Percentiles rank a stretch among this genome's conserved stretches.
phyloP scores from a whole-genome alignment of 2,113 vertebrate genomes.

The Pao palembangensis region DNA sequence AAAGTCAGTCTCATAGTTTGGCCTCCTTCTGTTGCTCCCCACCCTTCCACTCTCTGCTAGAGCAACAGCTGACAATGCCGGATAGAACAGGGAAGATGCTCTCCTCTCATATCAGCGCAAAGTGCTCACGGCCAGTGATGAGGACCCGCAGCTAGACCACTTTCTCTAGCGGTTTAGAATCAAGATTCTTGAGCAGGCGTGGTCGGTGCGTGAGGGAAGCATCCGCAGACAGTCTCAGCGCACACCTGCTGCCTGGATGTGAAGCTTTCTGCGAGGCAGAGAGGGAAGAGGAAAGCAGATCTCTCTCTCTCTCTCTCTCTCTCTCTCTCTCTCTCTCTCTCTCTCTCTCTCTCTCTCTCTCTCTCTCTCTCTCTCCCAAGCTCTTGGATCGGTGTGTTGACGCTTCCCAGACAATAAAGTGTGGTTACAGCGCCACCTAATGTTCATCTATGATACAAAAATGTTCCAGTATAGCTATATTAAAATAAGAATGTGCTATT shows the following conservation, averaged over 20 bases:
- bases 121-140: slow-evolving; percentile 39
- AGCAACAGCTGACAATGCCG: slow-evolving; percentile 76
- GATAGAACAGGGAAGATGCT: slow-evolving; percentile 41
- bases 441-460: background rate
- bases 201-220: slow-evolving; percentile 20
- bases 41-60: slow-evolving; percentile 46
- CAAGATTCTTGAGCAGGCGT: slow-evolving; percentile 13
- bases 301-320: slow-evolving; percentile 6
- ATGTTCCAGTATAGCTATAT: background rate
- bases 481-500: background rate
- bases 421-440: slow-evolving; percentile 60
- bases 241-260: slow-evolving; percentile 50
- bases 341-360: slow-evolving; percentile 22
- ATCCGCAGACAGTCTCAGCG: slow-evolving; percentile 19
- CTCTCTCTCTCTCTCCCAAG: slow-evolving; percentile 11
- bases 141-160: slow-evolving; percentile 5
- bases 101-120: slow-evolving; percentile 51
- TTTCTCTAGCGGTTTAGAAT: slow-evolving; percentile 2
- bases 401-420: slow-evolving; percentile 2
- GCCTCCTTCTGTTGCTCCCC: slow-evolving; percentile 42
- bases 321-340: slow-evolving; percentile 25
- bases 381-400: slow-evolving; percentile 19
- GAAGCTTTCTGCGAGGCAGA: slow-evolving; percentile 31
- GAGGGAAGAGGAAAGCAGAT: too few species aligned
- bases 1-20: slow-evolving; percentile 61